Base-by-base conservation (phyloP, 1,140 invertebrate species). In the Anastatus disparis region DNA sequence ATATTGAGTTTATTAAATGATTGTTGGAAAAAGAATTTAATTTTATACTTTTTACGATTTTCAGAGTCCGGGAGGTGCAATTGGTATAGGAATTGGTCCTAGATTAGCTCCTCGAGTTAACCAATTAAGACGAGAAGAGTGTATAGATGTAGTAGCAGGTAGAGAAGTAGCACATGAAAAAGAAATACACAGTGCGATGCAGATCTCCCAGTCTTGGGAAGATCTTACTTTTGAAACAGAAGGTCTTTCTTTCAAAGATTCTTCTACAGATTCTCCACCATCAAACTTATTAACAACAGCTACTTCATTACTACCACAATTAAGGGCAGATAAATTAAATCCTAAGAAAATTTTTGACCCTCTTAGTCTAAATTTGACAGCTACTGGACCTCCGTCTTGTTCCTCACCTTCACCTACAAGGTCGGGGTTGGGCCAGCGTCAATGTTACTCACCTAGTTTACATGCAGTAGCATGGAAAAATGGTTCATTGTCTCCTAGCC, bases 121-220 rank as follows among this genome's bases (percentile, higher is more conserved):
- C 81, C 94, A 96, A 85, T 85, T 97, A 44, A 89, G 94, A 61
- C 91, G 94, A 74, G 95, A 96, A 86, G 95, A 97, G 86, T 94
- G 93, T 78, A 90, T 93, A 26, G 94, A 95, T 80, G 88, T 93
- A 3, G 88, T 93, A 1, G 89, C 88, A 76, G 92, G 93, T 76
- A 87, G 94, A 56, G 95, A 97, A 86, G 91, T 93, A 46, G 94
- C 93, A n/a, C 94, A 95, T 83, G 95, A 97, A 87, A 89, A 92
- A 52, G 94, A 96, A 85, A 89, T 95, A 59, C 93, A 95, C 79
- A 92, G 91, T 78, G 91, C 93, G 72, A 94, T 97, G 88, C 93
- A 94, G 82, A 95, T 96, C 84, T 95, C 94, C 1, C 94, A 94
- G 80, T 95, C 94, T 17, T 95, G 93, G 89, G 94, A 96, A 83